Conservation (phyloP, 2,888 invertebrate genomes). For the Mesorhabditis spiculigera region DNA sequence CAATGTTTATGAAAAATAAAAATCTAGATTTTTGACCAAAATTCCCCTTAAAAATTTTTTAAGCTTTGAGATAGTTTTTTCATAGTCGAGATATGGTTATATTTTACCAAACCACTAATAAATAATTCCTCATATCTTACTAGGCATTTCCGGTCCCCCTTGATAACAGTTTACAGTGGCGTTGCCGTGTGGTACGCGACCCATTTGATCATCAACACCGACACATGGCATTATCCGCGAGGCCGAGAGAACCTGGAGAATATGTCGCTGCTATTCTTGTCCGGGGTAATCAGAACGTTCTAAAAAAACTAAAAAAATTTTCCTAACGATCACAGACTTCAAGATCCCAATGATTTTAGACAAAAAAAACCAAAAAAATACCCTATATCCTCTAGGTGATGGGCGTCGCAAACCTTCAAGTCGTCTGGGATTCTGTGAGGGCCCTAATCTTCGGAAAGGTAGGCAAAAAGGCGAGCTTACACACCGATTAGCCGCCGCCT, state of each 20-base stretch:
- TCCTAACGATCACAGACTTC: neutral
- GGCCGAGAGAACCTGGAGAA: conserved; percentile 21
- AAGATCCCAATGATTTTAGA: too few species aligned
- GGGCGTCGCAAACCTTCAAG: conserved; percentile 24
- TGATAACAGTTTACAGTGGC: conserved; percentile 12
- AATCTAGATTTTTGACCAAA: too few species aligned
- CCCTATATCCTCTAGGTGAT: conserved; percentile 9
- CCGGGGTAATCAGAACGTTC: neutral
- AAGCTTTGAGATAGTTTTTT: too few species aligned
- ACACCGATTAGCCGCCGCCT: conserved; percentile 7
- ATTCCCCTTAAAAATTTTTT: too few species aligned
- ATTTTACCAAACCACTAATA: too few species aligned
- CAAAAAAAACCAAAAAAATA: too few species aligned
- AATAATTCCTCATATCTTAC: too few species aligned
- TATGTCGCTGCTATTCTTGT: conserved; percentile 21
- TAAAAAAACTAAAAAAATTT: neutral
- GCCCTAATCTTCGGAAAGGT: conserved; percentile 11
- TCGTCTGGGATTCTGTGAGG: conserved; percentile 17
- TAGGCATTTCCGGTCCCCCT: too few species aligned
- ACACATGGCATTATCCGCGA: conserved; percentile 17
- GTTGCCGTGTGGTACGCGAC: conserved; percentile 24
- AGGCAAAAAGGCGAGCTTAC: too few species aligned
- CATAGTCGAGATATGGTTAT: too few species aligned
- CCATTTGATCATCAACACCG: conserved; percentile 20
- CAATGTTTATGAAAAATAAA: too few species aligned